Evolutionary conservation across 2,113 vertebrate species (phyloP).

Genomic region (Trematomus loennbergii): DNA sequence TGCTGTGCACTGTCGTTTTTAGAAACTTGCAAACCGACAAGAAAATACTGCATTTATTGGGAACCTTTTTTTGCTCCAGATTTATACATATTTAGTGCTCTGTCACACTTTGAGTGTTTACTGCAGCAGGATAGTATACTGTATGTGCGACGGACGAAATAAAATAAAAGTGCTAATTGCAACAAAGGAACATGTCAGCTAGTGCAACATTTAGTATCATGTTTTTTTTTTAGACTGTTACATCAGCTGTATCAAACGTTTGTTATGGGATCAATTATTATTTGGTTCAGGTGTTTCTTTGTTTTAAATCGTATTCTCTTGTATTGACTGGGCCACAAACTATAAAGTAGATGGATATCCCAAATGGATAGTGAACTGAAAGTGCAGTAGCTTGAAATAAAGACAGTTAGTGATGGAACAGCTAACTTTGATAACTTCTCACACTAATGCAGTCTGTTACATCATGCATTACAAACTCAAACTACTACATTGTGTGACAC

Average conservation of each 20-base stretch:
- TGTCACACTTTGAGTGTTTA: background rate
- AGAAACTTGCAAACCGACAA: background rate
- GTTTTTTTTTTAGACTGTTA: no score
- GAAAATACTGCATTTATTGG: background rate
- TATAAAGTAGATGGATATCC: background rate
- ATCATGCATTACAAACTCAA: background rate
- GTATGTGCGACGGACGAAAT: background rate
- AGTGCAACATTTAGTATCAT: background rate
- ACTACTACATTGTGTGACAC: background rate
- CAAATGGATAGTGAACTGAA: background rate
- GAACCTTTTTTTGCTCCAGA: no score
- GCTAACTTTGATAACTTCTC: background rate
- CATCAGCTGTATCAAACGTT: no score
- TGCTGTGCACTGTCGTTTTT: background rate
- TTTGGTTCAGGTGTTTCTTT: no score
- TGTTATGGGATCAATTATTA: no score
- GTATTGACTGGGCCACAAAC: no score
- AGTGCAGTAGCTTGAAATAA: background rate
- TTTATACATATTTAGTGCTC: no score
- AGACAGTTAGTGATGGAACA: background rate
- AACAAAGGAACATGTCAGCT: background rate
- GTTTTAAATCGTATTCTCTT: background rate
- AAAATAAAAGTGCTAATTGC: background rate
- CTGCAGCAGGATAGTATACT: background rate
- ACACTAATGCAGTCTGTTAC: background rate